These are phyloP conservation scores for Dynastes maya DNA, from an alignment of 2,888 invertebrate genomes.

Conservation along the genomic window DNA sequence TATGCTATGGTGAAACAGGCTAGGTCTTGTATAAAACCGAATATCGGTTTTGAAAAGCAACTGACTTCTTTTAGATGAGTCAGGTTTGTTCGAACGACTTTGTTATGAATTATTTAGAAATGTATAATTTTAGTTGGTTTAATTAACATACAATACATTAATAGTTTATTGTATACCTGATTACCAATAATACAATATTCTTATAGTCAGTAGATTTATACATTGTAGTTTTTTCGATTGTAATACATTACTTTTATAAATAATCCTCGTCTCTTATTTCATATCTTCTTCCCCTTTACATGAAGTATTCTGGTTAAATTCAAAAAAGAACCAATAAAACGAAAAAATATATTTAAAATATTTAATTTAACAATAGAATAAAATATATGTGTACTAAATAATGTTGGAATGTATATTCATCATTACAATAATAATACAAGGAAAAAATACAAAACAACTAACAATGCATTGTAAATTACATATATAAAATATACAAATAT, in stretches of 20 bases:
- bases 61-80: conserved; percentile 68
- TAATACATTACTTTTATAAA: conserved; percentile 52
- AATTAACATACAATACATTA: conserved; percentile 21
- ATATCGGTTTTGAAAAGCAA: conserved; percentile 85
- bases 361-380: conserved; percentile 61
- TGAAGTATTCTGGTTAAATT: not conserved
- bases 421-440: conserved; percentile 30
- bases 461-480: conserved; percentile 52
- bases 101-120: conserved; percentile 25
- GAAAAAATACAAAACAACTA: conserved; percentile 56
- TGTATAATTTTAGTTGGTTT: conserved; percentile 33
- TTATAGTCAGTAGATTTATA: conserved; percentile 35
- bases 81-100: conserved; percentile 18
- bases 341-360: conserved; percentile 53
- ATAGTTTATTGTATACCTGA: conserved; percentile 45
- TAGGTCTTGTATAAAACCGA: conserved; percentile 83
- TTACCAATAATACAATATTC: conserved; percentile 44
- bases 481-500: conserved; percentile 54
- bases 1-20: conserved; percentile 78
- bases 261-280: conserved; percentile 29
- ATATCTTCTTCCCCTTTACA: no score
- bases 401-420: conserved; percentile 59
- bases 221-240: conserved; percentile 44
- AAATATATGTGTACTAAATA: conserved; percentile 60
- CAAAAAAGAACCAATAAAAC: conserved; percentile 42